These are phyloP conservation scores for Pardalotus punctatus DNA, from an alignment of 2,113 vertebrate species.

Conservation along the genomic window DNA sequence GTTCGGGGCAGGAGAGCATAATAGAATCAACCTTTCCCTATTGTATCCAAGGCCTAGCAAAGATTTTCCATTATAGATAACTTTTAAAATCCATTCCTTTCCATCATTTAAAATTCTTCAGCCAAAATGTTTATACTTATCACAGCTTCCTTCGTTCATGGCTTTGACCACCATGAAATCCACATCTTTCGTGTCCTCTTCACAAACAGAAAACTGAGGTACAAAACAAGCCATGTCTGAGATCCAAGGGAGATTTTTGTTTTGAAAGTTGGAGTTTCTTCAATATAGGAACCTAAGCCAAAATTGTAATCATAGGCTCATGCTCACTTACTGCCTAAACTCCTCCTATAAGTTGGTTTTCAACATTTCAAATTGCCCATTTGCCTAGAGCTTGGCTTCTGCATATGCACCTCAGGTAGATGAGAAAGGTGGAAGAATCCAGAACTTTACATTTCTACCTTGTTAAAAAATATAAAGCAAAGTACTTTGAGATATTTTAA, in stretches of 20 bases:
- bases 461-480: background rate
- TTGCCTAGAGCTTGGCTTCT: background rate
- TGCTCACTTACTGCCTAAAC: background rate
- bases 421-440: background rate
- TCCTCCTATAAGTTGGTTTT: background rate
- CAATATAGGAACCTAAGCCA: background rate
- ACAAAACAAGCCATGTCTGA: background rate
- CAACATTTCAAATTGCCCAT: background rate
- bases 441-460: background rate
- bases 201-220: background rate
- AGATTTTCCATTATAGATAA: background rate
- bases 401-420: background rate
- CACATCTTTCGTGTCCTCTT: background rate
- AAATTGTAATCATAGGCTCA: background rate
- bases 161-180: background rate
- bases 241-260: background rate
- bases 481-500: background rate
- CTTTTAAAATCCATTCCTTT: background rate
- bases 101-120: background rate
- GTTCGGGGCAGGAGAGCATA: background rate
- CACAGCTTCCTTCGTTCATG: background rate
- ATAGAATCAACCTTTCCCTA: background rate
- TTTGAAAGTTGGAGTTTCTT: background rate
- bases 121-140: background rate
- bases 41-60: background rate